Base-by-base conservation (phyloP, 2,797 vertebrate species). In the Psittacula echo region DNA sequence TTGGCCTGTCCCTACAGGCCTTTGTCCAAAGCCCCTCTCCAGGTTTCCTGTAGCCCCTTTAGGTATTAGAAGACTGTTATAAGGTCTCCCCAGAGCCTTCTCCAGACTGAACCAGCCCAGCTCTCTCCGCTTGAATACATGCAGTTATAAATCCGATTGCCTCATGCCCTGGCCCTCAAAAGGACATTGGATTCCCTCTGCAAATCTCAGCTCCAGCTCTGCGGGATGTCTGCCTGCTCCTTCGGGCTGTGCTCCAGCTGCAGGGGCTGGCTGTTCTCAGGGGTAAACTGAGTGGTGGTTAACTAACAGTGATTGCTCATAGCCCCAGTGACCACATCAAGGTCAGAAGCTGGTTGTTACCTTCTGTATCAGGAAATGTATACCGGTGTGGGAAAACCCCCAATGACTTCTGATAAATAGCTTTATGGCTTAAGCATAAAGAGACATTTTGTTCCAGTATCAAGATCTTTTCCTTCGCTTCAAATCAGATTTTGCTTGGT, bases 401-500 rank as follows among this genome's bases (percentile, higher is more conserved):
- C 34, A 29, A 0, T 11, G 66, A 17, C 41, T 77, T 84, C 32
- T 66, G 53, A 29, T 41, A 45, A 85, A 44, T 22, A n/a, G 61
- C 9, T 77, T 41, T 8, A 53, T 62, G 67, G 37, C 58, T 44
- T 72, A 56, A 39, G 34, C 61, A 80, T 18, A 32, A 82, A 34
- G 50, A 47, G 30, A 60, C 27, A 16, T 85, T 78, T 70, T 91
- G 71, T 86, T 70, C 74, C 65, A 61, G 75, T 21, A 18, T 2
- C 47, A 67, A 74, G 61, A 26, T 89, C 51, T 61, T 79, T 87
- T 85, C 47, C 60, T 76, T 71, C 77, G 65, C 53, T 54, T 48
- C 50, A 94, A 95, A 95, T 93, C 61, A 58, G 58, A 89, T 89
- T 90, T 94, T 75, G 7, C 2, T 8, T 56, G 30, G 12, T 60